Percentiles rank a stretch among this genome's conserved stretches.
Evolutionary conservation across 2,888 invertebrate genomes (phyloP).

Genomic region (Lithophane semibrunnea): DNA sequence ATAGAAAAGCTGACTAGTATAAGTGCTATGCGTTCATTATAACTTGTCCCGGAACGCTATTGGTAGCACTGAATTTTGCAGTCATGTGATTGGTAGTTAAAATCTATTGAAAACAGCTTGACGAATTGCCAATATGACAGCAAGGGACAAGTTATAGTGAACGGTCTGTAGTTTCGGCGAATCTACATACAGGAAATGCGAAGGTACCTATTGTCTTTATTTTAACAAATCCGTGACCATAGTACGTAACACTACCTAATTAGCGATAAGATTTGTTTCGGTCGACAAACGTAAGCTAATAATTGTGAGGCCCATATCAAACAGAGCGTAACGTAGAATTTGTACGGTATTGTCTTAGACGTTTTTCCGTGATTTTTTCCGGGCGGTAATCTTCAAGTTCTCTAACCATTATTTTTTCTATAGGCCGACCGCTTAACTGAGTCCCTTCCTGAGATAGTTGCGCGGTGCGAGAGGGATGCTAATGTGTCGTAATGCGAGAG

Average conservation of each 20-base stretch:
- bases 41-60: too few relatives aligned
- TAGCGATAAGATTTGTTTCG: slow-evolving; percentile 18
- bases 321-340: neutral
- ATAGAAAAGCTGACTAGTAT: neutral
- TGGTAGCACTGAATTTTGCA: too few relatives aligned
- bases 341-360: neutral
- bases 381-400: neutral
- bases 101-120: too few relatives aligned
- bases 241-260: slow-evolving; percentile 2
- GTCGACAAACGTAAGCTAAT: neutral
- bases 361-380: neutral
- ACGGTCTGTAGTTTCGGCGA: neutral
- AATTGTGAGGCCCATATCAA: slow-evolving; percentile 1
- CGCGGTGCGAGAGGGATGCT: too few relatives aligned
- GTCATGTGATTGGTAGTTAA: too few relatives aligned
- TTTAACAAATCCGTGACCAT: neutral
- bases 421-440: too few relatives aligned
- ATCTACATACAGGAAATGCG: neutral
- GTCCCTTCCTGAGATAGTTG: too few relatives aligned
- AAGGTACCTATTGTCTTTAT: neutral
- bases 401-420: neutral
- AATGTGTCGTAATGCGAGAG: too few relatives aligned
- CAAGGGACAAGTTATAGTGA: too few relatives aligned
- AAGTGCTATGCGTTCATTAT: too few relatives aligned
- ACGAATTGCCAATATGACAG: too few relatives aligned